Base-by-base conservation (phyloP, 2,888 invertebrate genomes). In the Digitonthophagus gazella region DNA sequence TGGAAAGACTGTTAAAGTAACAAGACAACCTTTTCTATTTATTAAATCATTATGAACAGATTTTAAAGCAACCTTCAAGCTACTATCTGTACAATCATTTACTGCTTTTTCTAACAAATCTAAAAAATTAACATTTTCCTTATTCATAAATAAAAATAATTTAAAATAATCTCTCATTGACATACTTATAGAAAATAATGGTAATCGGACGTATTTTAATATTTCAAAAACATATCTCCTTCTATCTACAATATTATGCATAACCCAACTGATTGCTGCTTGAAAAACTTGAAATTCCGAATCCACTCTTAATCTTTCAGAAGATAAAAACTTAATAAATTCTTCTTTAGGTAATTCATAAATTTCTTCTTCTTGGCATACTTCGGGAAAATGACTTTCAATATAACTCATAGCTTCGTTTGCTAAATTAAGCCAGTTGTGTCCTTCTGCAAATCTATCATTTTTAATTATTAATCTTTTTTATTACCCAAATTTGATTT, bases 231-330 rank as follows among this genome's bases (percentile, higher is more conserved):
- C 92, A 80, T 90, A 92, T 71, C 92, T 89, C 73, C 94, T 87
- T 67, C 97, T 87, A 66, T 90, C 87, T 15, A 88, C 84, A 14
- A 93, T 89, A 78, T 95, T 93, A 78, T 93, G 91, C 73, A 90
- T 90, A 64, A 97, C 89, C 97, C 97, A 97, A 74, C 91, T 88
- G 74, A 96, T 84, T 15, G 95, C 96, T 67, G 94, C 92, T 80
- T 91, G 90, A 80, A 96, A 90, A 71, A 93, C 95, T 89, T 96
- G 93, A 78, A 91, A 90, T 85, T 96, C 96, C 73, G 91, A 92
- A 79, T 96, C 95, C 67, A 97, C 93, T 79, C 91, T 91, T 67
- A 97, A 86, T 80, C 92, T 88, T 84, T 97, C 96, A 71, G 95
- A 95, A 75, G 90, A 89, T 66, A 97, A 84, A 75, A 97, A 87